phyloP scores from a whole-genome alignment of 2,888 invertebrate genomes.

The Orthonevra nobilis region DNA sequence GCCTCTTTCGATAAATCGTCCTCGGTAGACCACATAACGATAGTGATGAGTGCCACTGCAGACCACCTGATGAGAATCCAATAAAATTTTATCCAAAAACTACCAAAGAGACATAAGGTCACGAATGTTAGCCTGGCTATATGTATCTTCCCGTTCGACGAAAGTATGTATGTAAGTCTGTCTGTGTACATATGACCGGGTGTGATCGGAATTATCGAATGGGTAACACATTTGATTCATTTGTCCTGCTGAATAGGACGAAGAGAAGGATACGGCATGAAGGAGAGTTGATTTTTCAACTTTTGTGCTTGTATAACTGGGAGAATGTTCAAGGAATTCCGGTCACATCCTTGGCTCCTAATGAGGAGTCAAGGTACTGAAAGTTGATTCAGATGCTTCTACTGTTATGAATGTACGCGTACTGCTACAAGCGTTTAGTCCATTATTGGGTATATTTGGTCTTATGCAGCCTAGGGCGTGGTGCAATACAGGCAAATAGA shows the following conservation, averaged over 20 bases:
- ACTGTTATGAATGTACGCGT: slow-evolving; percentile 1
- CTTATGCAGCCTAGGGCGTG: slow-evolving; percentile 49
- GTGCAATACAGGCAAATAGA: slow-evolving; percentile 39
- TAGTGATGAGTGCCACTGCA: slow-evolving; percentile 16
- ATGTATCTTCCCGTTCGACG: no score
- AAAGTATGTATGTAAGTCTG: background rate
- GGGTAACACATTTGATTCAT: slow-evolving; percentile 66
- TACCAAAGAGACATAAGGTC: slow-evolving; percentile 55
- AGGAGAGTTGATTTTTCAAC: slow-evolving; percentile 52
- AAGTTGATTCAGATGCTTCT: slow-evolving; percentile 56
- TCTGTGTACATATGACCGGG: slow-evolving; percentile 32
- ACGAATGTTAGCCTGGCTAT: slow-evolving; percentile 5
- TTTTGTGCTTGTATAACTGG: slow-evolving; percentile 23
- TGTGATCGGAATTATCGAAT: slow-evolving; percentile 70
- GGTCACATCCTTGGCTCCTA: slow-evolving; percentile 67
- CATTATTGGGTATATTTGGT: slow-evolving; percentile 17
- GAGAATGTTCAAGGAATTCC: slow-evolving; percentile 54
- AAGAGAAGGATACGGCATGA: slow-evolving; percentile 1
- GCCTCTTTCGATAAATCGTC: slow-evolving; percentile 51
- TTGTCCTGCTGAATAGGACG: slow-evolving; percentile 55
- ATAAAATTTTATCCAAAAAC: slow-evolving; percentile 66
- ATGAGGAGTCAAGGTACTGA: slow-evolving; percentile 67
- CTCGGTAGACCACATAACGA: slow-evolving; percentile 52
- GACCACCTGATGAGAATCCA: slow-evolving; percentile 65
- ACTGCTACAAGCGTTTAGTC: slow-evolving; percentile 42